phyloP scores from a whole-genome alignment of 1,140 invertebrate genomes.

The Drosophila pseudoobscura region DNA sequence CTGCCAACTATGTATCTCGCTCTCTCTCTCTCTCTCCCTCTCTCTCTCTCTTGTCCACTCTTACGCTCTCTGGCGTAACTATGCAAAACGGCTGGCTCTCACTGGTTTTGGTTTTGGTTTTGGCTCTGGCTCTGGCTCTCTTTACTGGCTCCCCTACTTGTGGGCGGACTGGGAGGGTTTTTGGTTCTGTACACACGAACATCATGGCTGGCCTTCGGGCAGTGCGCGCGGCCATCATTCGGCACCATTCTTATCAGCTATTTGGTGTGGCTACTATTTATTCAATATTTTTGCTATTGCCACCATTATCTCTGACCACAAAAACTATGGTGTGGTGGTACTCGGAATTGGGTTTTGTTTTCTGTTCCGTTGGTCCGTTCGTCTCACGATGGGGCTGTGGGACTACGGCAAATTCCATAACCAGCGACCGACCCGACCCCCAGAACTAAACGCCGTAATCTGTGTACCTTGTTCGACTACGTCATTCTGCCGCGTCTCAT shows the following conservation, averaged over 20 bases:
- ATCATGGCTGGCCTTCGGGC: slow-evolving; percentile 35
- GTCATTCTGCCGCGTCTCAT: slow-evolving; percentile 52
- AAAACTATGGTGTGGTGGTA: slow-evolving; percentile 46
- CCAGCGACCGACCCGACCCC: slow-evolving; percentile 13
- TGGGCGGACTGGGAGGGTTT: slow-evolving; percentile 23
- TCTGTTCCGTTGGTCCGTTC: slow-evolving; percentile 13
- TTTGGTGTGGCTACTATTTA: slow-evolving; percentile 70
- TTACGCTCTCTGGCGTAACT: slow-evolving; percentile 30
- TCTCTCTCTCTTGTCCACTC: slow-evolving; percentile 2
- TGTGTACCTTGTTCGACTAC: slow-evolving; percentile 39
- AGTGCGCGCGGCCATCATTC: not conserved
- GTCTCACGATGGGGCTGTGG: too few relatives aligned
- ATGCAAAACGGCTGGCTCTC: slow-evolving; percentile 36
- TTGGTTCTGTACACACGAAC: slow-evolving; percentile 41
- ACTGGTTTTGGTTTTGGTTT: slow-evolving; percentile 3
- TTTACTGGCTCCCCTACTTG: slow-evolving; percentile 13
- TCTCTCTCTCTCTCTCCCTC: slow-evolving; percentile 1
- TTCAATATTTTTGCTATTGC: slow-evolving; percentile 56
- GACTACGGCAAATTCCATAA: slow-evolving; percentile 48
- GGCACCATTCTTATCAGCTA: slow-evolving; percentile 59
- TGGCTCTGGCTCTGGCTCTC: not conserved
- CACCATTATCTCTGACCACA: slow-evolving; percentile 67
- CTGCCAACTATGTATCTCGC: not conserved
- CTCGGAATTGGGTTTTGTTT: slow-evolving; percentile 32
- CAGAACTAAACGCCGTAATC: slow-evolving; percentile 27